Conservation (phyloP, 2,888 invertebrate genomes). For the Dugesia japonica region DNA sequence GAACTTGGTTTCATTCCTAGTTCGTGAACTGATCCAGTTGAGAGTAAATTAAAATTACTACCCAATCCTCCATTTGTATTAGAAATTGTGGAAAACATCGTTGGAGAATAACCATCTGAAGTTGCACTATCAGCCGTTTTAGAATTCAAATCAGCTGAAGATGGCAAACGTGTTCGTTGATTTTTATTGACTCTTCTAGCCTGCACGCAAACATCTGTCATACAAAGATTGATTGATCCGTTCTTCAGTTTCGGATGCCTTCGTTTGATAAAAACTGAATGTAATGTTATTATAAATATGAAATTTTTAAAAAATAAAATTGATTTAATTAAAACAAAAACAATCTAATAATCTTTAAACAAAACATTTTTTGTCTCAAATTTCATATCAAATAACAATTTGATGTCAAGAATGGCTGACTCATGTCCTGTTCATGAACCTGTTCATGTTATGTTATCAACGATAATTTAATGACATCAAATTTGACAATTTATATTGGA, state of each 20-base stretch:
- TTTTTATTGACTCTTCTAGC: constrained; percentile 34
- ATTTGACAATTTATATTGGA: not conserved
- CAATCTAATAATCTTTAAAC: too few species aligned
- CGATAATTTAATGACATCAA: constrained; percentile 2
- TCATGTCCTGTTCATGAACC: not conserved
- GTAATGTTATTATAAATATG: too few species aligned
- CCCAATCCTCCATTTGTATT: not conserved
- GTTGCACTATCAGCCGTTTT: not conserved
- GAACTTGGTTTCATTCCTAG: not conserved
- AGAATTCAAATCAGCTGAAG: not conserved
- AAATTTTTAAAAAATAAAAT: too few species aligned
- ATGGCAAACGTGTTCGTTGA: constrained; percentile 26
- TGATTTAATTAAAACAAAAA: not conserved
- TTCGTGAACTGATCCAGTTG: not conserved
- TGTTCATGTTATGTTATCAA: not conserved
- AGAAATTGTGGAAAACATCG: not conserved
- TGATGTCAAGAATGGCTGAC: not conserved
- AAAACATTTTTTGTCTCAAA: not conserved
- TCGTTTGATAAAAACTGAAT: constrained; percentile 27
- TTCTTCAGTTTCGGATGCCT: constrained; percentile 32
- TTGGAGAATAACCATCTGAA: not conserved
- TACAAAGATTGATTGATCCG: constrained; percentile 34
- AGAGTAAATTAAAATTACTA: not conserved
- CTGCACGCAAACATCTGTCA: constrained; percentile 35
- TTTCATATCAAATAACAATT: not conserved